A percentile compares a stretch with the other conserved stretches of the same genome.
phyloP scores from a whole-genome alignment of 2,113 vertebrate species.

The Solenodon paradoxus region DNA sequence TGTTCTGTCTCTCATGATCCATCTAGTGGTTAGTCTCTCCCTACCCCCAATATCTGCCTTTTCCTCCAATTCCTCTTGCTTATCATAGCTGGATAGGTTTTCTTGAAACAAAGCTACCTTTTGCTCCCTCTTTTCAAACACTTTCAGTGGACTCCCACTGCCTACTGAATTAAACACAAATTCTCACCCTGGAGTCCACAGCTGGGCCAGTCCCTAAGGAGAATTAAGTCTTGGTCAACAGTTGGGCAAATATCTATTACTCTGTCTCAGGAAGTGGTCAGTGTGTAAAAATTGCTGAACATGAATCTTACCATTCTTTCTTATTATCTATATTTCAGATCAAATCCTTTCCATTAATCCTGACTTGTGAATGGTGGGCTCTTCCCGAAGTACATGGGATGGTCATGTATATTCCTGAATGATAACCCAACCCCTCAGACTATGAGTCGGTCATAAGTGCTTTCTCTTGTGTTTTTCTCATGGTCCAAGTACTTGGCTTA shows the following conservation, averaged over 20 bases:
- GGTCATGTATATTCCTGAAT: background rate
- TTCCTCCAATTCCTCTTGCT: background rate
- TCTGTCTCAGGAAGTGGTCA: background rate
- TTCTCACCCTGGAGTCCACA: background rate
- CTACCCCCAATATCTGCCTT: no score
- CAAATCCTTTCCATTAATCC: background rate
- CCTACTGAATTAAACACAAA: background rate
- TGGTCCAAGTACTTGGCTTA: background rate
- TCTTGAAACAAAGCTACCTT: background rate
- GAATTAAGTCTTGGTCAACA: background rate
- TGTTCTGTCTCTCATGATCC: background rate
- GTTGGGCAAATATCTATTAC: background rate
- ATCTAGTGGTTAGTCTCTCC: background rate
- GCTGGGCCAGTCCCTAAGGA: background rate
- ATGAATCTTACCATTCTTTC: background rate
- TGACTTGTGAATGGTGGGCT: accelerated
- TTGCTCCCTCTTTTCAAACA: background rate
- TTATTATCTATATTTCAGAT: background rate
- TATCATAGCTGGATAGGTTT: background rate
- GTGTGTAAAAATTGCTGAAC: background rate
- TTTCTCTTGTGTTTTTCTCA: background rate
- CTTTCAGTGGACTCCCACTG: background rate
- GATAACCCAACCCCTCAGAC: background rate
- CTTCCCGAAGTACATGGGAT: background rate
- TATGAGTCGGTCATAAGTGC: background rate